These are phyloP conservation scores for Pammene fasciana DNA, from an alignment of 2,888 invertebrate species.

Conservation along the genomic window DNA sequence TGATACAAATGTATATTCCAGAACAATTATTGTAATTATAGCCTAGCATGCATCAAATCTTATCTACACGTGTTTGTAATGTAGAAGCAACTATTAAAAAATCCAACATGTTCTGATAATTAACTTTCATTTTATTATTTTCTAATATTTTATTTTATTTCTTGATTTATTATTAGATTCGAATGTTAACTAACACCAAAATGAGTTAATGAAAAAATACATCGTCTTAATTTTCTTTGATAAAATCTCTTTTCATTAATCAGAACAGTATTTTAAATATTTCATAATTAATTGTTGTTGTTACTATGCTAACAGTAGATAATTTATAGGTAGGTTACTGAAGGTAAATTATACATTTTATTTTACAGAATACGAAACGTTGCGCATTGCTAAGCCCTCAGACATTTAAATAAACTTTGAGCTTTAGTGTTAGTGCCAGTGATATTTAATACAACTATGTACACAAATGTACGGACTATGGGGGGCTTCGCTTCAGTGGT, in stretches of 20 bases:
- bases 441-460: constrained; percentile 55
- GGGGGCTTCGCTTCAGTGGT: constrained; percentile 61
- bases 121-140: neutral
- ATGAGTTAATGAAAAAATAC: neutral
- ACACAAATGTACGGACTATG: constrained; percentile 71
- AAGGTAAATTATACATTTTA: constrained; percentile 17
- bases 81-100: constrained; percentile 18
- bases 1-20: constrained; percentile 28
- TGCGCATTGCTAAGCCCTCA: constrained; percentile 11
- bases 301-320: constrained; percentile 1
- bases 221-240: neutral
- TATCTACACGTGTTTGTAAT: constrained; percentile 19
- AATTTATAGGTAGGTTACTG: neutral
- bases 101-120: constrained; percentile 24
- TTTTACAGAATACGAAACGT: constrained; percentile 34
- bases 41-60: constrained; percentile 22
- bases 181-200: neutral
- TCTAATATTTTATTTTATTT: neutral
- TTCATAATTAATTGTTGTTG: constrained; percentile 6
- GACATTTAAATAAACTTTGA: constrained; percentile 41
- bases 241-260: constrained; percentile 11
- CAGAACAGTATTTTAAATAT: neutral
- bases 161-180: neutral
- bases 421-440: constrained; percentile 53
- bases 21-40: constrained; percentile 36